Base-by-base conservation (phyloP, 2,888 invertebrate genomes). In the Zygaena filipendulae region DNA sequence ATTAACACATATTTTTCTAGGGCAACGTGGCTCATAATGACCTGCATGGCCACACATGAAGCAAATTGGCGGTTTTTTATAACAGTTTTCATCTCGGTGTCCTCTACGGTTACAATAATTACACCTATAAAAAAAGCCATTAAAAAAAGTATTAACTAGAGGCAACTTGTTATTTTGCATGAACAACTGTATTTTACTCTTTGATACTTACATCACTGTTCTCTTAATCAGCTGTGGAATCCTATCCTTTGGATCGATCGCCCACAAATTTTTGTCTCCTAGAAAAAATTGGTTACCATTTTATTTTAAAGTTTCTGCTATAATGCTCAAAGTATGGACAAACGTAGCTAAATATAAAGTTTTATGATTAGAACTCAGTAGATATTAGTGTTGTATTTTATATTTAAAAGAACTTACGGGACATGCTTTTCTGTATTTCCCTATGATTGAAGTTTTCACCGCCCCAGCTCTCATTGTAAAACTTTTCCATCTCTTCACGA, bases 1-100 rank as follows among this genome's bases (percentile, higher is more conserved):
- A 49, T 87, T 85, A 32, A 87, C 77, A 45, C 90, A 90, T 42
- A 87, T 82, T 45, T 84, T 86, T 32, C 82, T 79, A 0, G 88
- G 88, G 54, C 90, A 91, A 20, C 86, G 74, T 0, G 84, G 80
- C 42, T 87, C 87, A 11, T 55, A 59, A 53, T 91, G 90, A 0
- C 87, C 88, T 0, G 51, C 47, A 4, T 52, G 52, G n/a, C 90
- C 90, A 45, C 90, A 91, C 75, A 89, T 84, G 46, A 71, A 77
- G 54, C 90, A 91, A 11, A 80, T 81, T 2, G 68, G 70, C 2
- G 82, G 81, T 40, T 80, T 81, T 19, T 69, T 63, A 2, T 80
- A 61, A 49, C 90, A 91, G 30, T 70, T 68, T 25, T 82, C 70
- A 13, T 82, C 81, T 9, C 74, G 68, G 52, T 90, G 90, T 0